A percentile compares a stretch with the other conserved stretches of the same genome.
These are phyloP conservation scores for Diadromus collaris DNA, from an alignment of 2,888 invertebrate species.

Conservation along the genomic window DNA sequence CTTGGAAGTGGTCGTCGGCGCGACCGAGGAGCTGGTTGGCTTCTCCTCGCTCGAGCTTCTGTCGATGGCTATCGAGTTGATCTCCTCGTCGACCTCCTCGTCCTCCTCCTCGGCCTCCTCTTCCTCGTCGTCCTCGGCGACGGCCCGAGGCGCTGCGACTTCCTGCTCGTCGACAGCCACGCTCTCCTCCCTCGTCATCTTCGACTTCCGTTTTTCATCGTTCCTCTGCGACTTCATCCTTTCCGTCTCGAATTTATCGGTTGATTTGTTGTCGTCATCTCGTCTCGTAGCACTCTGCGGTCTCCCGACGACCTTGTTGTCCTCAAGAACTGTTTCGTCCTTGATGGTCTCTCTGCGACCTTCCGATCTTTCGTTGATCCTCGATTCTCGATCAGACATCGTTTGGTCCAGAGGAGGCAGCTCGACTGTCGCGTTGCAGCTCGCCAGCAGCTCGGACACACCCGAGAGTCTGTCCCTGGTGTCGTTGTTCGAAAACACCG, in stretches of 20 bases:
- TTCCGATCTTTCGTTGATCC: constrained; percentile 20
- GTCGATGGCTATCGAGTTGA: constrained; percentile 10
- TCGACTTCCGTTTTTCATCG: background rate
- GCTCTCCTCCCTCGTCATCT: background rate
- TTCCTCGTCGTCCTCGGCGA: background rate
- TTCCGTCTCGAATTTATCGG: constrained; percentile 9
- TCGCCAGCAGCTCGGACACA: constrained; percentile 37
- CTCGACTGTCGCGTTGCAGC: constrained; percentile 40
- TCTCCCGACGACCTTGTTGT: background rate
- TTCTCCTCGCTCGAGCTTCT: constrained; percentile 59
- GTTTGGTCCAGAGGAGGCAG: constrained; percentile 34
- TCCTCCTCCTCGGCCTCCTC: constrained; percentile 62
- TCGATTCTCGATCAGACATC: constrained; percentile 17
- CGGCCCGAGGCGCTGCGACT: too few relatives aligned
- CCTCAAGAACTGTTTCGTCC: constrained; percentile 42
- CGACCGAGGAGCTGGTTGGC: constrained; percentile 42
- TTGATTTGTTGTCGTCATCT: constrained; percentile 23
- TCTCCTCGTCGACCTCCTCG: constrained; percentile 65
- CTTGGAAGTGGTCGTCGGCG: constrained; percentile 62
- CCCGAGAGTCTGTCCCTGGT: constrained; percentile 1
- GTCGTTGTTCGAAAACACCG: constrained; percentile 5
- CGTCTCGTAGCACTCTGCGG: background rate
- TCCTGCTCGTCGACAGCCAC: background rate
- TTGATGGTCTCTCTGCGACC: constrained; percentile 25
- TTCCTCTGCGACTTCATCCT: background rate